A percentile compares a stretch with the other conserved stretches of the same genome.
These are phyloP conservation scores for Sparidentex hasta DNA, from an alignment of 2,797 vertebrate genomes.

Conservation along the genomic window DNA sequence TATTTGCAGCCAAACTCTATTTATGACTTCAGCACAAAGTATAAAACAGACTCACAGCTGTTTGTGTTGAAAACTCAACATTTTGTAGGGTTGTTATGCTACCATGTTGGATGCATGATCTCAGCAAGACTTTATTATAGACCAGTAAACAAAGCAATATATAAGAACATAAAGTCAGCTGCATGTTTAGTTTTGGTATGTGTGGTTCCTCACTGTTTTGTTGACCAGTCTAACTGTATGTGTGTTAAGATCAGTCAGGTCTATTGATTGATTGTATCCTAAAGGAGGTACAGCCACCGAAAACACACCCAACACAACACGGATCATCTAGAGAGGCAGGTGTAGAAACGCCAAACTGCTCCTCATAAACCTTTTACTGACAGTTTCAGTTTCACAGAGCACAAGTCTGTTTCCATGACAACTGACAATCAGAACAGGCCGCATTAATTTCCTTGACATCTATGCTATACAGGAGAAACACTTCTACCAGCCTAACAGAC, in stretches of 20 bases:
- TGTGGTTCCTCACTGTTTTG: neutral
- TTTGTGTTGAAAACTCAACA: slow-evolving; percentile 7
- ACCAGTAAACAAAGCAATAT: neutral
- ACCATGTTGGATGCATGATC: neutral
- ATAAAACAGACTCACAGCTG: slow-evolving; percentile 30
- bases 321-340: neutral
- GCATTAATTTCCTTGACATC: neutral
- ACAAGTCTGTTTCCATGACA: slow-evolving; percentile 6
- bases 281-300: neutral
- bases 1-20: slow-evolving; percentile 38
- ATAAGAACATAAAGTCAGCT: neutral
- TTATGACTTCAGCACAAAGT: slow-evolving; percentile 33
- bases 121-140: neutral
- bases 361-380: neutral
- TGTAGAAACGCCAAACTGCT: slow-evolving; percentile 3
- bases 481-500: neutral
- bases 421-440: slow-evolving; percentile 3
- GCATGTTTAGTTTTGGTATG: neutral
- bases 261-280: neutral
- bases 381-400: neutral
- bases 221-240: neutral
- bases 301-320: neutral
- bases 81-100: neutral
- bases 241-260: neutral
- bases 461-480: neutral